Percentiles rank a stretch among this genome's conserved stretches.
Evolutionary conservation across 2,888 invertebrate species (phyloP).

Genomic region (Mimumesa dahlbomi): DNA sequence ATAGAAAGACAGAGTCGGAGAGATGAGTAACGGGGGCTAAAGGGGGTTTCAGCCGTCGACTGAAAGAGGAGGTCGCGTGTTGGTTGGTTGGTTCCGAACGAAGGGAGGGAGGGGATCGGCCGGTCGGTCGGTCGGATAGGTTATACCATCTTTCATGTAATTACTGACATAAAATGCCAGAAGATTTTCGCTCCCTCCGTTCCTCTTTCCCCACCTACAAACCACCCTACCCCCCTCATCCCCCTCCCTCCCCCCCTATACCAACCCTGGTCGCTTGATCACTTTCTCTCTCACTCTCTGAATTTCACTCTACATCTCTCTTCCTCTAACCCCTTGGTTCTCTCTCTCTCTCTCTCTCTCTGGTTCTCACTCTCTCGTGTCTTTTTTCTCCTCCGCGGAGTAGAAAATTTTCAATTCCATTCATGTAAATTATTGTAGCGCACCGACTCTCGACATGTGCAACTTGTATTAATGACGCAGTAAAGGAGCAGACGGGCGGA

Average conservation of each 20-base stretch:
- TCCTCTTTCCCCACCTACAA: constrained; percentile 40
- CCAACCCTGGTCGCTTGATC: constrained; percentile 15
- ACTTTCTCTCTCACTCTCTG: constrained; percentile 15
- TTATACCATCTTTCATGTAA: constrained; percentile 77
- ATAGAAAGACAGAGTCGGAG: constrained; percentile 38
- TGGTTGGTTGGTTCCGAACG: constrained; percentile 64
- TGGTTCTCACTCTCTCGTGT: constrained; percentile 63
- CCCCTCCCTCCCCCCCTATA: constrained; percentile 35
- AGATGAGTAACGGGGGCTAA: constrained; percentile 56
- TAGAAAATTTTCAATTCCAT: constrained; percentile 80
- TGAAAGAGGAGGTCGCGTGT: constrained; percentile 67
- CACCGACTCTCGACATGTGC: constrained; percentile 80
- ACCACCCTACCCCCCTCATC: constrained; percentile 42
- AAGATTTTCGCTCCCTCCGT: constrained; percentile 69
- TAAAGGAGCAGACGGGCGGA: constrained; percentile 80
- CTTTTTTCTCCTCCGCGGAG: constrained; percentile 77
- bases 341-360: constrained; percentile 13
- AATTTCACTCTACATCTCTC: constrained; percentile 10
- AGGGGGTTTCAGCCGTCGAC: constrained; percentile 49
- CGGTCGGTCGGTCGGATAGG: constrained; percentile 63
- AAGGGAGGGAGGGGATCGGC: constrained; percentile 55
- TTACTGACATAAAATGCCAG: constrained; percentile 77
- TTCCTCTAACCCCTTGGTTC: constrained; percentile 2
- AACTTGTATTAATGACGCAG: constrained; percentile 81
- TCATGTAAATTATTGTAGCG: constrained; percentile 80